Percentiles rank a stretch among this genome's conserved stretches.
Evolutionary conservation across 2,797 vertebrate species (phyloP).

Genomic region (Pangasius krempfi): DNA sequence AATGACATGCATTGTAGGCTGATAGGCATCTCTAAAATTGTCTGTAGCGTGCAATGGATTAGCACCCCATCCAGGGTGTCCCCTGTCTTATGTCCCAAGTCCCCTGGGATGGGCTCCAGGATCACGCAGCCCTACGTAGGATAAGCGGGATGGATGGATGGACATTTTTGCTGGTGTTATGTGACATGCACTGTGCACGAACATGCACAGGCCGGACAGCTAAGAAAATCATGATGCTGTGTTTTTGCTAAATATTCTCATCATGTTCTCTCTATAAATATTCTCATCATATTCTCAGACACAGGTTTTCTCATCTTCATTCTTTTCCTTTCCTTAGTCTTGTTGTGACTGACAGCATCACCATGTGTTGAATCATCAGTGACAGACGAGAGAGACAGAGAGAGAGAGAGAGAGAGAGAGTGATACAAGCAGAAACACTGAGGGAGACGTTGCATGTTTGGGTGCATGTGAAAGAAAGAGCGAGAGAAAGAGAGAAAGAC

Average conservation of each 20-base stretch:
- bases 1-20: no score
- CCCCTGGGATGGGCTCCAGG: no score
- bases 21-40: no score
- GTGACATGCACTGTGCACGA: neutral
- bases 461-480: neutral
- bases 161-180: neutral
- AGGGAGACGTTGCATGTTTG: neutral
- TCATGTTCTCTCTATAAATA: neutral
- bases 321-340: neutral
- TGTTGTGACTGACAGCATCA: neutral
- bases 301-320: neutral
- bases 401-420: neutral
- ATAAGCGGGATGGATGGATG: no score
- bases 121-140: no score
- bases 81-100: no score
- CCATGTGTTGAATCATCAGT: conserved; percentile 2
- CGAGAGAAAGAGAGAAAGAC: neutral
- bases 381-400: neutral
- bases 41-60: no score
- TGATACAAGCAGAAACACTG: neutral
- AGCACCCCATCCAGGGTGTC: no score
- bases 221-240: neutral
- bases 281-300: neutral
- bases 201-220: neutral
- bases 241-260: neutral